Conservation (phyloP, 1,140 invertebrate species). For the Brachionus koreanus region DNA sequence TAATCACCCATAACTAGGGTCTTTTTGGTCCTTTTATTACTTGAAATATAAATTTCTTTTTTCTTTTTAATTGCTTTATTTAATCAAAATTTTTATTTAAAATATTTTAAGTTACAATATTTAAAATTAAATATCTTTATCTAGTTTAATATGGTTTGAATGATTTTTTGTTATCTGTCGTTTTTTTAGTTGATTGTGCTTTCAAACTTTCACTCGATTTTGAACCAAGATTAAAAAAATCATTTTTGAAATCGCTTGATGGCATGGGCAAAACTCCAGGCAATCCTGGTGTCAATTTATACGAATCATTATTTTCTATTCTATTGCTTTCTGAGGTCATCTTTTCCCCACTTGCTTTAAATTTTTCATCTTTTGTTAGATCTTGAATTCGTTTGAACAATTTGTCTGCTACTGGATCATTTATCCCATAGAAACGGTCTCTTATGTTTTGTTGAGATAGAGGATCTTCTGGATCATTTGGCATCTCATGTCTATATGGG, state of each 20-base stretch:
- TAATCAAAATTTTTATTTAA: no score
- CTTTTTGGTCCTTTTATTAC: no score
- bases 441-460: conserved; percentile 98
- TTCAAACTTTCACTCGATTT: not conserved
- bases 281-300: conserved; percentile 16
- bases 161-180: not conserved
- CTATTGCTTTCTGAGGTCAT: not conserved
- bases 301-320: not conserved
- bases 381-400: conserved; percentile 81
- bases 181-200: not conserved
- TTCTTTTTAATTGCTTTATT: no score
- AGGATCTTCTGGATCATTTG: conserved; percentile 98
- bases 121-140: no score
- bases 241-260: conserved; percentile 37
- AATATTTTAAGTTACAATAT: no score
- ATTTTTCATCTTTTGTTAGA: conserved; percentile 83
- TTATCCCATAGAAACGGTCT: conserved; percentile 93
- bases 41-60: no score
- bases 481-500: conserved; percentile 97
- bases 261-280: conserved; percentile 29
- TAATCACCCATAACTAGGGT: no score
- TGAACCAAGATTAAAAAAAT: conserved; percentile 37
- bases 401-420: conserved; percentile 98
- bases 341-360: not conserved
- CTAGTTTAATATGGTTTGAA: conserved; percentile 2